Conservation (phyloP, 2,797 vertebrate species). For the Enteromius thamalakanensis region DNA sequence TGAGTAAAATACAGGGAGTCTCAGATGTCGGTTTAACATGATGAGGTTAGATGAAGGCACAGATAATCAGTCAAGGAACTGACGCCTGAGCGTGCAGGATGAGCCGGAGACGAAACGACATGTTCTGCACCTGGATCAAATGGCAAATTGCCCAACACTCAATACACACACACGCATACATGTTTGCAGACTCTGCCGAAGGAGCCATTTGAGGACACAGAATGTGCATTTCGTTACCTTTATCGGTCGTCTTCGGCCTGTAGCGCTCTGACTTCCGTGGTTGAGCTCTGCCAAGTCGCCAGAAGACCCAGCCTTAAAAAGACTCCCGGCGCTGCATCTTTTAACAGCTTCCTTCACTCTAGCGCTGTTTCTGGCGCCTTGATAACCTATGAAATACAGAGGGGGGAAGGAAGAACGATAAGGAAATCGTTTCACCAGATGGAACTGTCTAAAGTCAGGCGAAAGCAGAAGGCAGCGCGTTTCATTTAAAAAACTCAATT, state of each 20-base stretch:
- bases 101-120: conserved; percentile 15
- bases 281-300: not conserved
- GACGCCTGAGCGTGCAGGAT: conserved; percentile 16
- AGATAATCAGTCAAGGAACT: conserved; percentile 39
- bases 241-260: conserved; percentile 1
- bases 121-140: conserved; percentile 21
- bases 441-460: conserved; percentile 30
- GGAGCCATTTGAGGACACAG: conserved; percentile 13
- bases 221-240: conserved; percentile 40
- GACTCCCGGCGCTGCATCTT: conserved; percentile 2
- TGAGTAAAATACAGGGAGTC: conserved; percentile 14
- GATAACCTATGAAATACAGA: conserved; percentile 57
- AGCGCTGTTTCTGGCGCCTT: conserved; percentile 40
- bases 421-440: conserved; percentile 42
- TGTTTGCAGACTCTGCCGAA: conserved; percentile 34
- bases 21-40: conserved; percentile 49
- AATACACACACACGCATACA: conserved; percentile 11
- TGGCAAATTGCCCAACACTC: conserved; percentile 34
- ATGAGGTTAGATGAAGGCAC: conserved; percentile 35
- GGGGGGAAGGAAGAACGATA: conserved; percentile 24
- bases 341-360: conserved; percentile 39
- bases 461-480: conserved; percentile 14
- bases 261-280: conserved; percentile 4
- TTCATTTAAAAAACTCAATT: conserved; percentile 45
- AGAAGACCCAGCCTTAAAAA: conserved; percentile 14